Percentiles rank a stretch among this genome's conserved stretches.
These are phyloP conservation scores for Xiphorhynchus elegans DNA, from an alignment of 2,113 vertebrate species.

Conservation along the genomic window DNA sequence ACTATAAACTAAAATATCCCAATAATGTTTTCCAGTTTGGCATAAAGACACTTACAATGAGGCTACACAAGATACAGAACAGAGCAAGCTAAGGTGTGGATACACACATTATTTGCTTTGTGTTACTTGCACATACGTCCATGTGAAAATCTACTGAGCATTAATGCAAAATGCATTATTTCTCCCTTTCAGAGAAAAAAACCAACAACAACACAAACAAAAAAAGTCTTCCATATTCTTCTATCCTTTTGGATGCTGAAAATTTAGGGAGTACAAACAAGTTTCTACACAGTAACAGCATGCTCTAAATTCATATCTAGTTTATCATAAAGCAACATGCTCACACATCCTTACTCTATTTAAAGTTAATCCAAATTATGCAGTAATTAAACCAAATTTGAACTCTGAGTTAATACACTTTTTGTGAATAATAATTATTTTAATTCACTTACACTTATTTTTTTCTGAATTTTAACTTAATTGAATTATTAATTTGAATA, in stretches of 20 bases:
- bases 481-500: constrained; percentile 41
- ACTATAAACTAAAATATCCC: neutral
- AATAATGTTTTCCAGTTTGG: neutral
- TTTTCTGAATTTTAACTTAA: constrained; percentile 24
- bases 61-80: neutral
- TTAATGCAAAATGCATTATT: neutral
- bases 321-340: neutral
- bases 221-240: neutral
- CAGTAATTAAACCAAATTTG: constrained; percentile 1
- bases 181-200: neutral
- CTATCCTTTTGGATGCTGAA: neutral
- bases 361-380: constrained; percentile 13
- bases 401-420: neutral
- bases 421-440: neutral
- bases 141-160: neutral
- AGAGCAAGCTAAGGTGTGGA: neutral
- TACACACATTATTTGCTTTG: neutral
- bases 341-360: neutral
- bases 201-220: neutral
- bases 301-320: neutral
- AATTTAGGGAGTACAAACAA: neutral
- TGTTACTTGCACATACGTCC: neutral
- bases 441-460: constrained; percentile 21
- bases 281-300: neutral
- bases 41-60: neutral